Evolutionary conservation across 2,888 invertebrate species (phyloP).

Genomic region (Strigamia crassipes): DNA sequence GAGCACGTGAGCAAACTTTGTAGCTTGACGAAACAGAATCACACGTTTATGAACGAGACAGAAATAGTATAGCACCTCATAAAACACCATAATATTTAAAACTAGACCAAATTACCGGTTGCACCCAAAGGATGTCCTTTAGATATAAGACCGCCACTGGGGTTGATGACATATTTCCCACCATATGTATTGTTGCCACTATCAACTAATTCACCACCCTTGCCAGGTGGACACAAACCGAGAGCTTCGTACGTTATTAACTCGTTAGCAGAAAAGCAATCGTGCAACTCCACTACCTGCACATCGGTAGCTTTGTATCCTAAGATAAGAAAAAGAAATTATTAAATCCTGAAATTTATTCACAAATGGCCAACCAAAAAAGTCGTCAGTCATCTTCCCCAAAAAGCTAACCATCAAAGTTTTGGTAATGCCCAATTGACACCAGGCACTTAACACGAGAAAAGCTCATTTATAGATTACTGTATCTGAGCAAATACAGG

Average conservation of each 20-base stretch:
- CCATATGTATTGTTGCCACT: constrained; percentile 96
- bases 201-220: constrained; percentile 90
- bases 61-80: too few relatives aligned
- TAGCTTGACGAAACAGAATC: too few relatives aligned
- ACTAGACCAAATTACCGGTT: constrained; percentile 67
- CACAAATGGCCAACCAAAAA: too few relatives aligned
- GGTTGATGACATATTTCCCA: constrained; percentile 96
- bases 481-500: too few relatives aligned
- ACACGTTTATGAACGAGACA: too few relatives aligned
- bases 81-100: not conserved
- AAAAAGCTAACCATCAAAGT: too few relatives aligned
- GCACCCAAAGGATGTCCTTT: constrained; percentile 98
- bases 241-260: constrained; percentile 96
- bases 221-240: constrained; percentile 74
- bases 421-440: too few relatives aligned
- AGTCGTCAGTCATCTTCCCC: too few relatives aligned
- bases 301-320: constrained; percentile 77
- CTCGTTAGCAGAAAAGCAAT: constrained; percentile 98
- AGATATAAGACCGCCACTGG: constrained; percentile 97
- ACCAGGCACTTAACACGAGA: too few relatives aligned
- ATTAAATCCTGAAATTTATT: not conserved
- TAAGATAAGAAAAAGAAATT: not conserved
- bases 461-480: too few relatives aligned
- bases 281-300: constrained; percentile 94
- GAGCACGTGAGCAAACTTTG: too few relatives aligned